Conservation (phyloP, 2,113 vertebrate genomes). For the Prietella phreatophila region DNA sequence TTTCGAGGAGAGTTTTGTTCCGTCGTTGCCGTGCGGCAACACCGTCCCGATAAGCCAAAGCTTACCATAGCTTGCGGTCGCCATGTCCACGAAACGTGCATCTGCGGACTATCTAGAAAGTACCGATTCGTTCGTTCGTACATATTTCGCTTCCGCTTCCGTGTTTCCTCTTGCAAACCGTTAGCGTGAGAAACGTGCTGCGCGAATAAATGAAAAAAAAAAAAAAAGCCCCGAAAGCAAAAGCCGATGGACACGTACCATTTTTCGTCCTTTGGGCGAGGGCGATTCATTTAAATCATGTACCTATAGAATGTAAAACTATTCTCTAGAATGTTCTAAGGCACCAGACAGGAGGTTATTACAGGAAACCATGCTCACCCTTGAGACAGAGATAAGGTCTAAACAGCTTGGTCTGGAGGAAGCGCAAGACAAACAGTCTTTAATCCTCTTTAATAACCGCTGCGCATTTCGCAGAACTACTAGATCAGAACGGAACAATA, state of each 20-base stretch:
- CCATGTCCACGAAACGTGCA: neutral
- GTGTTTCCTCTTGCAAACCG: too few species aligned
- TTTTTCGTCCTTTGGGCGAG: neutral
- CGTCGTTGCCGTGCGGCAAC: neutral
- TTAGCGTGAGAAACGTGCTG: too few species aligned
- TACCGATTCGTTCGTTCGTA: too few species aligned
- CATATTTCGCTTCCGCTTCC: too few species aligned
- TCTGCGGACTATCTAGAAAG: neutral
- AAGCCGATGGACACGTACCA: neutral
- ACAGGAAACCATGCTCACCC: conserved; percentile 26
- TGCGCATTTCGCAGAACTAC: neutral
- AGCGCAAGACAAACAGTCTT: neutral
- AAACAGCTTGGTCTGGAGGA: neutral
- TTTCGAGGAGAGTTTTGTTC: neutral
- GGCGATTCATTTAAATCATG: neutral
- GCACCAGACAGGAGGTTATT: neutral
- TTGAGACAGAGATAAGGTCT: conserved; percentile 19
- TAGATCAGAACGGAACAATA: neutral
- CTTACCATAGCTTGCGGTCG: neutral
- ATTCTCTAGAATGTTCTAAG: neutral
- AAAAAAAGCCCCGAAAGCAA: too few species aligned
- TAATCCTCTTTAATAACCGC: conserved; percentile 5
- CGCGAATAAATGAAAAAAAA: too few species aligned
- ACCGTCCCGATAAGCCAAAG: too few species aligned
- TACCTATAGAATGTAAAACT: neutral